Percentiles rank a stretch among this genome's conserved stretches.
Conservation (phyloP, 2,113 vertebrate genomes). For the Erpornis zantholeuca region DNA sequence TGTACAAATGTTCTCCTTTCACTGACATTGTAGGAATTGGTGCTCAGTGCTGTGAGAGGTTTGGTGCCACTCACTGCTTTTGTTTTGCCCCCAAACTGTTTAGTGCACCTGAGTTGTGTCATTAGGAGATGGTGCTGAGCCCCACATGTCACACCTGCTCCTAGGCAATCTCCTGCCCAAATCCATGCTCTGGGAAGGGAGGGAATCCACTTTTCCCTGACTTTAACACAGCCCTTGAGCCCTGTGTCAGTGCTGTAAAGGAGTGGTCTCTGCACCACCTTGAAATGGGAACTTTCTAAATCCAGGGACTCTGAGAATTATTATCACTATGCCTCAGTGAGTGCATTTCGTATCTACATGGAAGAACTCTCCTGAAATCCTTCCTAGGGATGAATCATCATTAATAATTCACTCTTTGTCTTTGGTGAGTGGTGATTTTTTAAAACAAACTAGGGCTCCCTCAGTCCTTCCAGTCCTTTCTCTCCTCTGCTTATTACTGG, state of each 20-base stretch:
- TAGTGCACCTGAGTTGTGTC: neutral
- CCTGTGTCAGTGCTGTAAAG: neutral
- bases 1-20: neutral
- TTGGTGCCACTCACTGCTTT: no score
- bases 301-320: neutral
- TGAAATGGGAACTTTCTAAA: neutral
- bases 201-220: neutral
- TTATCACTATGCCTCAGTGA: conserved; percentile 3
- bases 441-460: neutral
- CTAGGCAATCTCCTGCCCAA: neutral
- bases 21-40: neutral
- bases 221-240: neutral
- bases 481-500: neutral
- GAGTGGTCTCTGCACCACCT: neutral
- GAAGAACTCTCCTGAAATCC: neutral
- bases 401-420: conserved; percentile 4
- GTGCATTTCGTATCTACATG: conserved; percentile 4
- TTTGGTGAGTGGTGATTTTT: neutral
- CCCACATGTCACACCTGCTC: neutral
- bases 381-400: conserved; percentile 22
- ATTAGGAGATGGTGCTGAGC: neutral
- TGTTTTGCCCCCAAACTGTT: no score
- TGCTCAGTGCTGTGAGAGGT: neutral
- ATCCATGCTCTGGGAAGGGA: neutral
- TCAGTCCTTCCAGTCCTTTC: neutral